Base-by-base conservation (phyloP, 2,888 invertebrate genomes). In the Calameuta idolon region DNA sequence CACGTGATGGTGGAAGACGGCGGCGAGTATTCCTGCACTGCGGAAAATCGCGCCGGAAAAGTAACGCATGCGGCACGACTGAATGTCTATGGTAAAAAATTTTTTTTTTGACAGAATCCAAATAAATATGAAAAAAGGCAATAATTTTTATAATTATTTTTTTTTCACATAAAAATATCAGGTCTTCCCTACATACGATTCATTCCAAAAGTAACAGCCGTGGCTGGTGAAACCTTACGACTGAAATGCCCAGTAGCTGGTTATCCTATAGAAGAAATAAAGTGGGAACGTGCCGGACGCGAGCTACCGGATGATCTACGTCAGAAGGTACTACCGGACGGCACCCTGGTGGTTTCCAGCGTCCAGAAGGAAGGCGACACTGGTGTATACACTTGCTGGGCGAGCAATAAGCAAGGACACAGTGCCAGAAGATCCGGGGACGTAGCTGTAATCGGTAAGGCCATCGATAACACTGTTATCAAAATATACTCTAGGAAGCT, bases 231-330 rank as follows among this genome's bases (percentile, higher is more conserved):
- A 90, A 94, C 94, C 79, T 92, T 96, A 84, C 94, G 94, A 77
- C 92, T 97, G 79, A 95, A 95, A 90, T 97, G 97, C 92, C 96
- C 96, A 33, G 96, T 96, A 37, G 96, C 96, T 33, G 97, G 97
- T 34, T 96, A 95, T 92, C 96, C 97, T 34, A 95, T 96, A 82
- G 95, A 96, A 87, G 94, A 95, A 87, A 95, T 96, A 87, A 95
- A 95, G 81, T 97, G 97, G 97, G 96, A 95, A 89, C 94, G 95
- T 86, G 94, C 94, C 76, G 95, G 95, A 33, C 93, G 94, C 69
- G 95, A 95, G 88, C 92, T 97, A 79, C 96, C 96, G n/a, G 95
- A 95, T 87, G 96, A 96, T 90, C 94, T 96, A 86, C 93, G 96
- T 11, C 96, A 96, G 89, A 95, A 95, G 87, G 95, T 96, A 55